Evolutionary conservation across 2,888 invertebrate genomes (phyloP).

Genomic region (Mechanitis mazaeus): DNA sequence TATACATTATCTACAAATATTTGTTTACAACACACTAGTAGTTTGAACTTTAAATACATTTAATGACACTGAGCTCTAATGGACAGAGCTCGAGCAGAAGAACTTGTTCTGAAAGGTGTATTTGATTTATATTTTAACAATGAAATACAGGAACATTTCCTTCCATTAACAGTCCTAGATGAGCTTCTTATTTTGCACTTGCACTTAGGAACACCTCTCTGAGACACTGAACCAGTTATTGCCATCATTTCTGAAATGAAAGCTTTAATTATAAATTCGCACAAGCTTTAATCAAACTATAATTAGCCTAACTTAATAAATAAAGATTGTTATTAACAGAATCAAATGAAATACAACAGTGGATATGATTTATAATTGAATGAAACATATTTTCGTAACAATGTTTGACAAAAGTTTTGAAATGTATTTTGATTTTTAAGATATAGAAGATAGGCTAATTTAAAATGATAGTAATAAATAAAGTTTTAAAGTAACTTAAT

Average conservation of each 20-base stretch:
- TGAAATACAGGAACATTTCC: slow-evolving; percentile 33
- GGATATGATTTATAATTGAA: not conserved
- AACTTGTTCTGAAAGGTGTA: slow-evolving; percentile 15
- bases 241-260: slow-evolving; percentile 40
- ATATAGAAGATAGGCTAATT: not conserved
- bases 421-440: too few species aligned
- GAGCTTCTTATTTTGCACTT: slow-evolving; percentile 31
- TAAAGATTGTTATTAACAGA: too few species aligned
- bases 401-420: not conserved
- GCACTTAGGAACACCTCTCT: slow-evolving; percentile 32
- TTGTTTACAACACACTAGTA: not conserved
- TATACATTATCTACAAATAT: too few species aligned
- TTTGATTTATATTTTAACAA: slow-evolving; percentile 28
- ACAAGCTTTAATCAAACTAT: too few species aligned
- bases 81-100: slow-evolving; percentile 36
- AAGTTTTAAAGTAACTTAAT: too few species aligned
- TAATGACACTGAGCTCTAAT: slow-evolving; percentile 39
- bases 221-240: slow-evolving; percentile 33
- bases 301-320: too few species aligned
- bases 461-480: not conserved
- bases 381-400: not conserved
- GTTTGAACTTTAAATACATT: slow-evolving; percentile 8
- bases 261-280: not conserved
- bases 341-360: too few species aligned
- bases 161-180: slow-evolving; percentile 16